Evolutionary conservation across 1,140 invertebrate genomes (phyloP).

Genomic region (Potamilus streckersoni): DNA sequence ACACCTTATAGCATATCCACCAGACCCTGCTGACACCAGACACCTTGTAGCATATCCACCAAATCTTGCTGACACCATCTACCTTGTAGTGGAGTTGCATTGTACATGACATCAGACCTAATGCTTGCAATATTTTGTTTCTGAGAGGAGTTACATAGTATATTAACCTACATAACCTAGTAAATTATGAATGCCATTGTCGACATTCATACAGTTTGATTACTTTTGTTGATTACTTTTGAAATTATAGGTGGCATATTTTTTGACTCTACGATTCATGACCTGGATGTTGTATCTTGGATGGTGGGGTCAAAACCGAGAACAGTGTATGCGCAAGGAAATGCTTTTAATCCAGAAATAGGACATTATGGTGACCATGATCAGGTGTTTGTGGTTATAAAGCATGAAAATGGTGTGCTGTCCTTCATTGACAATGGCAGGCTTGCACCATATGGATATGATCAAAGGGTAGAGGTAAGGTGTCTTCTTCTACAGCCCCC

Average conservation of each 20-base stretch:
- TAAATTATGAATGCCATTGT: too few relatives aligned
- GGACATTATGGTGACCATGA: conserved; percentile 75
- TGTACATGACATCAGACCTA: too few relatives aligned
- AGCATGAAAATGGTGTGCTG: conserved; percentile 76
- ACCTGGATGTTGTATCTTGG: conserved; percentile 77
- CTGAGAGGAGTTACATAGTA: too few relatives aligned
- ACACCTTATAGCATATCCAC: too few relatives aligned
- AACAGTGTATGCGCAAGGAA: conserved; percentile 71
- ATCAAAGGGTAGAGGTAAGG: conserved; percentile 76
- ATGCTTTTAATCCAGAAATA: conserved; percentile 73
- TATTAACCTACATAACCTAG: too few relatives aligned
- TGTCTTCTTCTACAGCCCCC: too few relatives aligned
- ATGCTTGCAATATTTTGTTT: too few relatives aligned
- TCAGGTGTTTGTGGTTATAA: conserved; percentile 74
- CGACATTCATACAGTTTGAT: too few relatives aligned
- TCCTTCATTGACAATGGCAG: conserved; percentile 77
- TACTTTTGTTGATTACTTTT: conserved; percentile 2
- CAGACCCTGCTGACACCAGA: too few relatives aligned
- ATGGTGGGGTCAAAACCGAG: conserved; percentile 74
- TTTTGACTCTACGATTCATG: conserved; percentile 80
- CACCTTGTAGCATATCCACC: too few relatives aligned
- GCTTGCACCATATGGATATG: conserved; percentile 76
- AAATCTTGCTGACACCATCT: too few relatives aligned
- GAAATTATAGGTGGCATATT: conserved; percentile 78
- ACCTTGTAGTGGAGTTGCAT: too few relatives aligned